Evolutionary conservation across 1,140 invertebrate species (phyloP).

Genomic region (Pemphigus obesinymphae): DNA sequence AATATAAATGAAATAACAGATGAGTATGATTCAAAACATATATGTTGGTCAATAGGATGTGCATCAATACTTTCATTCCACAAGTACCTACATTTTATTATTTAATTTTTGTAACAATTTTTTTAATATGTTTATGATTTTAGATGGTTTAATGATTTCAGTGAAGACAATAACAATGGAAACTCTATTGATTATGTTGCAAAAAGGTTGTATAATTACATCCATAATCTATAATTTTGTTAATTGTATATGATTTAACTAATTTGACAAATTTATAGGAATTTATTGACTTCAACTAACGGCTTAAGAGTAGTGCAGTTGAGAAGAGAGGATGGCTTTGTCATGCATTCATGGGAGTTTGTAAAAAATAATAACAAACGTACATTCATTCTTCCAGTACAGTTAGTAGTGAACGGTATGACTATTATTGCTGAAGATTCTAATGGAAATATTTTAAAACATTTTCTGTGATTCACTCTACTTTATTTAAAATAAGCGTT

Average conservation of each 20-base stretch:
- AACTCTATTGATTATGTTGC: not conserved
- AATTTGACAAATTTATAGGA: conserved; percentile 49
- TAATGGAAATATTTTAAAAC: conserved; percentile 53
- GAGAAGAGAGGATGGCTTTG: conserved; percentile 58
- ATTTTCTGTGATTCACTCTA: conserved; percentile 2
- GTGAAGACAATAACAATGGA: not conserved
- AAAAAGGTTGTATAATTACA: conserved; percentile 46
- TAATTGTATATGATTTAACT: not conserved
- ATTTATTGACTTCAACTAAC: conserved; percentile 59
- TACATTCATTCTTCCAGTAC: conserved; percentile 55
- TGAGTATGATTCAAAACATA: conserved; percentile 46
- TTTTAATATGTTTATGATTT: conserved; percentile 12
- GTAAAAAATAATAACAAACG: conserved; percentile 55
- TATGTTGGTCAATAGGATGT: conserved; percentile 62
- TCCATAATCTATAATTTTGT: conserved; percentile 19
- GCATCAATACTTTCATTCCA: conserved; percentile 63
- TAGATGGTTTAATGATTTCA: conserved; percentile 37
- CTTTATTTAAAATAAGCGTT: not conserved
- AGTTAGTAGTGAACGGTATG: conserved; percentile 49
- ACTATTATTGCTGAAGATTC: conserved; percentile 54
- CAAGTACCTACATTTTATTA: conserved; percentile 51
- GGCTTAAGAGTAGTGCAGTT: conserved; percentile 68
- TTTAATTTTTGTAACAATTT: not conserved
- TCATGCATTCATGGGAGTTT: conserved; percentile 65
- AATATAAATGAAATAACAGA: conserved; percentile 52